These are phyloP conservation scores for Enteromius thamalakanensis DNA, from an alignment of 2,797 vertebrate genomes.

Conservation along the genomic window DNA sequence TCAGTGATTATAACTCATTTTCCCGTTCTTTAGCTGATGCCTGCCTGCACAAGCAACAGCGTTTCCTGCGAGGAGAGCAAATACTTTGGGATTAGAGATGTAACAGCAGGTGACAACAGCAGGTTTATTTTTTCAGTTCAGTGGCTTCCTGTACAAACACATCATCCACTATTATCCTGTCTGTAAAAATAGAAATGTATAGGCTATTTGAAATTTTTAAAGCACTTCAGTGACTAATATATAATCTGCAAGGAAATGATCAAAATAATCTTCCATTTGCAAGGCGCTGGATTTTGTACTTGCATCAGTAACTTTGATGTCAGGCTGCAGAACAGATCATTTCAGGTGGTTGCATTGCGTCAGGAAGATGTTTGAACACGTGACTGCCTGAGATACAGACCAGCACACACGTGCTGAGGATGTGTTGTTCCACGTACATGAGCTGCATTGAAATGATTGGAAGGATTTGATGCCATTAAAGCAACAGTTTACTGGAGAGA, in stretches of 20 bases:
- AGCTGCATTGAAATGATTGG: constrained; percentile 6
- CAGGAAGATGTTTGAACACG: neutral
- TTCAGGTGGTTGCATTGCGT: constrained; percentile 5
- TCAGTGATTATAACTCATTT: neutral
- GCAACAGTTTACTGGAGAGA: neutral
- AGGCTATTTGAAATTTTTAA: neutral
- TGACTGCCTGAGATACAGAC: constrained; percentile 17
- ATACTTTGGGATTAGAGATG: constrained; percentile 21
- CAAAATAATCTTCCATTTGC: neutral
- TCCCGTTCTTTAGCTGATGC: neutral
- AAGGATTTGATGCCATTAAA: neutral
- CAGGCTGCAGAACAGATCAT: constrained; percentile 3
- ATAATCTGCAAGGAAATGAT: neutral
- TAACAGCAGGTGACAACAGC: constrained; percentile 39
- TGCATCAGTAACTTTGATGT: constrained; percentile 5
- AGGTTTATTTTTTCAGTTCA: constrained; percentile 18
- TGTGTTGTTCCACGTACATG: neutral
- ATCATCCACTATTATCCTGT: constrained; percentile 1
- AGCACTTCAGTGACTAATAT: neutral
- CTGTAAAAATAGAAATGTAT: neutral
- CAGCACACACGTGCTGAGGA: neutral
- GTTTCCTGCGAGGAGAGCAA: neutral
- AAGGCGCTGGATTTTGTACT: neutral
- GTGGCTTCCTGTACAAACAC: constrained; percentile 26
- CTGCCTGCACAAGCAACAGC: neutral